Percentiles rank a stretch among this genome's conserved stretches.
phyloP scores from a whole-genome alignment of 2,113 vertebrate genomes.

The Hippoglossus stenolepis region DNA sequence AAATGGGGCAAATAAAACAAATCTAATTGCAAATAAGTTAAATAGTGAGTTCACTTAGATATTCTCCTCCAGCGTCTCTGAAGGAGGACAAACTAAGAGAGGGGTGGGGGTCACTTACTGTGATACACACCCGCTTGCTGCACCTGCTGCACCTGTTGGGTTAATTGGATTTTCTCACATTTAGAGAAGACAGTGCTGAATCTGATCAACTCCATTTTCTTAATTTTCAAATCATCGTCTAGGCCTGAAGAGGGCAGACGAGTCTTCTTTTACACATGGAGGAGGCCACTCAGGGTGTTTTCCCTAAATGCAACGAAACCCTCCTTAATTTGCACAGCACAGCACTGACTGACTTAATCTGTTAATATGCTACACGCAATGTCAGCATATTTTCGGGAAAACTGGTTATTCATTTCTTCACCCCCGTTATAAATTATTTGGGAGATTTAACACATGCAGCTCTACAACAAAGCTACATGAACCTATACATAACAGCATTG shows the following conservation, averaged over 20 bases:
- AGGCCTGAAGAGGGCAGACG: constrained; percentile 80
- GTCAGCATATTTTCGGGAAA: not conserved
- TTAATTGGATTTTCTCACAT: constrained; percentile 70
- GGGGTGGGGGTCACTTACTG: constrained; percentile 24
- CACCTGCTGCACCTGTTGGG: constrained; percentile 67
- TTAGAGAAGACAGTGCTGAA: constrained; percentile 10
- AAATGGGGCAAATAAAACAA: constrained; percentile 75
- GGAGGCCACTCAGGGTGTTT: not conserved
- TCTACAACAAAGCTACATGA: constrained; percentile 22
- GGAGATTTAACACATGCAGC: not conserved
- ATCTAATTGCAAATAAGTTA: constrained; percentile 79
- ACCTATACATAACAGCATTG: constrained; percentile 16
- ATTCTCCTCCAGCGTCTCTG: constrained; percentile 51
- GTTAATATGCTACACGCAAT: not conserved
- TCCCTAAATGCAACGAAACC: not conserved
- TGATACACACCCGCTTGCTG: constrained; percentile 36
- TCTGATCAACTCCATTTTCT: constrained; percentile 32
- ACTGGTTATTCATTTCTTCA: not conserved
- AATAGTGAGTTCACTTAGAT: constrained; percentile 66
- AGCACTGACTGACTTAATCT: not conserved
- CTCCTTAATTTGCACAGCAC: constrained; percentile 19
- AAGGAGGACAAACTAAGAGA: constrained; percentile 39
- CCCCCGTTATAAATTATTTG: constrained; percentile 1
- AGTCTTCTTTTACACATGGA: constrained; percentile 48
- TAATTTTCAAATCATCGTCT: constrained; percentile 48